Evolutionary conservation across 2,797 vertebrate species (phyloP).

Genomic region (Scleropages formosus): DNA sequence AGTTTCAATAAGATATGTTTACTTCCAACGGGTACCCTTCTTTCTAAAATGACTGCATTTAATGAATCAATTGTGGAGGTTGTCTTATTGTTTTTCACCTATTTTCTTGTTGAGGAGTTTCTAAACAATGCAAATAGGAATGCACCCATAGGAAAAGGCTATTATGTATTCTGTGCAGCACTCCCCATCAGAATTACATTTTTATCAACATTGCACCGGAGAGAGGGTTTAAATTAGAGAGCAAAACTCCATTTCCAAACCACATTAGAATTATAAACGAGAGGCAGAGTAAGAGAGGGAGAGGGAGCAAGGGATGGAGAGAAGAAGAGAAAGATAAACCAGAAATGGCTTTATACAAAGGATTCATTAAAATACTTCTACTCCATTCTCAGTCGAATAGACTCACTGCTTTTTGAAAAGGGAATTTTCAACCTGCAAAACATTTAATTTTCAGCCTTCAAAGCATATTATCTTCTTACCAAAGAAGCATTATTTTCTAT

Average conservation of each 20-base stretch:
- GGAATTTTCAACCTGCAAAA: constrained; percentile 46
- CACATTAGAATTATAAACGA: constrained; percentile 42
- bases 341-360: constrained; percentile 59
- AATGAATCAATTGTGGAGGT: constrained; percentile 44
- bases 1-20: constrained; percentile 50
- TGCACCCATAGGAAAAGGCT: constrained; percentile 38
- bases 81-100: constrained; percentile 55
- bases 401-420: constrained; percentile 47
- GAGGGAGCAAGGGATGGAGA: constrained; percentile 42
- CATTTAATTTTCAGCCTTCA: constrained; percentile 43
- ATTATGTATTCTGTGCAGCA: constrained; percentile 46
- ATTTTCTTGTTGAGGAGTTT: constrained; percentile 56
- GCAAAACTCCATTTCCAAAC: constrained; percentile 46
- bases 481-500: constrained; percentile 54
- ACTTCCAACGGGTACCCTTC: constrained; percentile 42
- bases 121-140: constrained; percentile 49
- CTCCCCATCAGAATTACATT: constrained; percentile 50
- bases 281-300: constrained; percentile 10
- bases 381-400: constrained; percentile 52
- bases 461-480: constrained; percentile 46
- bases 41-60: constrained; percentile 38
- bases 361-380: constrained; percentile 54
- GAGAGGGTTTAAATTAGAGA: constrained; percentile 53
- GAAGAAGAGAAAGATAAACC: constrained; percentile 50
- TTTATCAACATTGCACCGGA: constrained; percentile 51